A percentile compares a stretch with the other conserved stretches of the same genome.
phyloP scores from a whole-genome alignment of 2,797 vertebrate species.

The Macropus fuliginosus region DNA sequence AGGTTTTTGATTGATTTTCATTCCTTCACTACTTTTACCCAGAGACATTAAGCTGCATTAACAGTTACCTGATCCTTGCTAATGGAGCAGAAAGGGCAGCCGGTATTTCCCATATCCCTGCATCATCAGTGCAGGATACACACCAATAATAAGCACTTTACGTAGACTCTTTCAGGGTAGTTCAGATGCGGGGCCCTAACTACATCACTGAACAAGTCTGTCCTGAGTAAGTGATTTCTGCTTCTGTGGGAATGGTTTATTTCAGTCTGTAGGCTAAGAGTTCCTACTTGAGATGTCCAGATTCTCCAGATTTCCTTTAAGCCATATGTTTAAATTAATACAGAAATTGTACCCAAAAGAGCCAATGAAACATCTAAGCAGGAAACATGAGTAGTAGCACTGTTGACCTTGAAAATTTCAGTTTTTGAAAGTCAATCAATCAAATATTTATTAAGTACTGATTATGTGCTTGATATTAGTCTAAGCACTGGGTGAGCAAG shows the following conservation, averaged over 20 bases:
- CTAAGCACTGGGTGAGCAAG: background rate
- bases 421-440: background rate
- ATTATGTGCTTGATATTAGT: background rate
- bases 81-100: background rate
- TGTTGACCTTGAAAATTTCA: background rate
- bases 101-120: background rate
- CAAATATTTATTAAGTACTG: background rate
- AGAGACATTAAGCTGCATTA: background rate
- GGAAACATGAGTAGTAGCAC: background rate
- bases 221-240: background rate
- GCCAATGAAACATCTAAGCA: background rate
- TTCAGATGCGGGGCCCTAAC: background rate
- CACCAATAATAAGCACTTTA: background rate
- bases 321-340: conserved; percentile 6
- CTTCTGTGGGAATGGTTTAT: background rate
- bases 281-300: background rate
- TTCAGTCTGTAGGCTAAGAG: background rate
- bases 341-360: background rate
- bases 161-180: background rate
- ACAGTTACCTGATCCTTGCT: background rate
- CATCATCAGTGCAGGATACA: background rate
- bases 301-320: background rate
- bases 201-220: accelerated
- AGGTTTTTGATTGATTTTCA: background rate
- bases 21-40: background rate